These are phyloP conservation scores for Melipona beecheii DNA, from an alignment of 2,888 invertebrate species.

Conservation along the genomic window DNA sequence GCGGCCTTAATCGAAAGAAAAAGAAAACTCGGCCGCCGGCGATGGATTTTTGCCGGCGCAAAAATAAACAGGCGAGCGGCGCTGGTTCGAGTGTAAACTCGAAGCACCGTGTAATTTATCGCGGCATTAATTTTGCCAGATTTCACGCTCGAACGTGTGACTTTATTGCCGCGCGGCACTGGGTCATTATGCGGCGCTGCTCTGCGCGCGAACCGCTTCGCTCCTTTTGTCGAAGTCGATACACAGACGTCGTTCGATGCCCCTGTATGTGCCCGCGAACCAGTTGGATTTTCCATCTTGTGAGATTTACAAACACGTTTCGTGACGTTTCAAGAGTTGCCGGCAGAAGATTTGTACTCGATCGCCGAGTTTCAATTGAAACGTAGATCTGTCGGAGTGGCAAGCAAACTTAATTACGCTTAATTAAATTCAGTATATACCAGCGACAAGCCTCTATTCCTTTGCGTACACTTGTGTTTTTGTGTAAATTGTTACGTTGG, in stretches of 20 bases:
- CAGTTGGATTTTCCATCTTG: not conserved
- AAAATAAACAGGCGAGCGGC: conserved; percentile 7
- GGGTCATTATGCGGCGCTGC: conserved; percentile 38
- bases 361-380: not conserved
- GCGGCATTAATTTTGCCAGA: conserved; percentile 41
- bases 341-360: not conserved
- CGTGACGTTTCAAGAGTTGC: conserved; percentile 14
- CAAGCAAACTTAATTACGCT: not conserved
- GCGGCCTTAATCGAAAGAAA: not conserved
- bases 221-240: conserved; percentile 20
- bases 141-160: conserved; percentile 40
- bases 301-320: conserved; percentile 17
- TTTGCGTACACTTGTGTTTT: not conserved
- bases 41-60: conserved; percentile 12
- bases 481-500: too few species aligned
- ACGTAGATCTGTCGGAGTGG: conserved; percentile 2
- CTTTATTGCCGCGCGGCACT: conserved; percentile 29
- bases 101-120: conserved; percentile 40
- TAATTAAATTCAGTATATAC: not conserved
- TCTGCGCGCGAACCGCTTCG: conserved; percentile 8
- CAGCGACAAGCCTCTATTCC: not conserved
- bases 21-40: not conserved
- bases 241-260: conserved; percentile 6
- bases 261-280: not conserved
- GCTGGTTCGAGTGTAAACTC: conserved; percentile 8